phyloP scores from a whole-genome alignment of 2,888 invertebrate species.

The Epirrhoe alternata region DNA sequence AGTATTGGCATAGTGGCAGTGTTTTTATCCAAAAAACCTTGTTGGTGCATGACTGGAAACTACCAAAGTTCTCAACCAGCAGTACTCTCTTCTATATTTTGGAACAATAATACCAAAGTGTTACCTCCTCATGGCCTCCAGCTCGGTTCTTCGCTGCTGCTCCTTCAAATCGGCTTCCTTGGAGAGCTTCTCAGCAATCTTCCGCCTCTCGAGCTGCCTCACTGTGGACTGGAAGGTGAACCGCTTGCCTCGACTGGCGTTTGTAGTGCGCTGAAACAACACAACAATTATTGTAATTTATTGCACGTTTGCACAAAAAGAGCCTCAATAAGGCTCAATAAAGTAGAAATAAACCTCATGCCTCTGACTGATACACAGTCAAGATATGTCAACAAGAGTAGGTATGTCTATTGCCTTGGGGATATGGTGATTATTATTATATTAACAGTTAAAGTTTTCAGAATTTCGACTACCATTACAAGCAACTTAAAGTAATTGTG shows the following conservation, averaged over 20 bases:
- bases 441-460: neutral
- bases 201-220: constrained; percentile 90
- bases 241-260: constrained; percentile 81
- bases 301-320: no score
- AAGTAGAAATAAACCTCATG: no score
- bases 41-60: no score
- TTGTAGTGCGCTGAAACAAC: constrained; percentile 63
- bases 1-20: no score
- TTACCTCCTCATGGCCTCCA: constrained; percentile 92
- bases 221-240: constrained; percentile 95
- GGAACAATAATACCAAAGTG: constrained; percentile 1
- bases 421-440: neutral
- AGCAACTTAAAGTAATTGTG: neutral
- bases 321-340: no score
- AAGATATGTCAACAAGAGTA: no score
- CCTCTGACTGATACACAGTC: no score
- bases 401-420: no score
- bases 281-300: neutral
- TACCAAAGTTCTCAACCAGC: no score
- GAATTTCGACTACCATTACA: neutral
- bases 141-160: constrained; percentile 89
- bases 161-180: constrained; percentile 91
- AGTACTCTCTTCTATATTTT: neutral
- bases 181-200: constrained; percentile 90
- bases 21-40: no score